A percentile compares a stretch with the other conserved stretches of the same genome.
phyloP scores from a whole-genome alignment of 2,113 vertebrate genomes.

The Pagrus major region DNA sequence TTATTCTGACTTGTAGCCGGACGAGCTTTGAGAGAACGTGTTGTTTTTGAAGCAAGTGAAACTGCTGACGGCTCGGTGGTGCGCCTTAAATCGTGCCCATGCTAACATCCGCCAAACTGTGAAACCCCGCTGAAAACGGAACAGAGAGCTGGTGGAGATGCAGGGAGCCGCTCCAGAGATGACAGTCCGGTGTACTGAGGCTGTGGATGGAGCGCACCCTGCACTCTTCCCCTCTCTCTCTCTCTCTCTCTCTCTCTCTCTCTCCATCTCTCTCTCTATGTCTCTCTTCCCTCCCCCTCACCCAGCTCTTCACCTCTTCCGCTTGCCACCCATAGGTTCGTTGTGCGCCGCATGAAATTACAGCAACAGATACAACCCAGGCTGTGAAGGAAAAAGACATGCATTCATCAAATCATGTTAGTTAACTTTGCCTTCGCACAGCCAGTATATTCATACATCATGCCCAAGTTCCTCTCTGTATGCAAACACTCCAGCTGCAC shows the following conservation, averaged over 20 bases:
- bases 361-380: not conserved
- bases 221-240: slow-evolving; percentile 40
- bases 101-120: not conserved
- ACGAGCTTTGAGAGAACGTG: not conserved
- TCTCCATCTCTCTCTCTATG: slow-evolving; percentile 13
- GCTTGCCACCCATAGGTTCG: slow-evolving; percentile 56
- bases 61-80: slow-evolving; percentile 16
- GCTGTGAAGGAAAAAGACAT: not conserved
- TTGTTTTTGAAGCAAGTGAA: not conserved
- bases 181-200: slow-evolving; percentile 66
- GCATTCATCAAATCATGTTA: not conserved
- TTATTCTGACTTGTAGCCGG: slow-evolving; percentile 38
- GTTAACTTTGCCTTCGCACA: not conserved
- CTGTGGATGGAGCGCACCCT: slow-evolving; percentile 69
- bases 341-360: not conserved
- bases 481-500: not conserved
- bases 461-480: not conserved
- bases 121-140: slow-evolving; percentile 13
- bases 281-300: slow-evolving; percentile 72
- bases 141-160: slow-evolving; percentile 13
- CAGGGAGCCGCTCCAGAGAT: slow-evolving; percentile 46
- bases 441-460: not conserved
- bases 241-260: slow-evolving; percentile 44
- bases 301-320: slow-evolving; percentile 69
- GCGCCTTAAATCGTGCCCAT: slow-evolving; percentile 59